A percentile compares a stretch with the other conserved stretches of the same genome.
Evolutionary conservation across 2,113 vertebrate species (phyloP).

Genomic region (Pseudopodoces humilis): DNA sequence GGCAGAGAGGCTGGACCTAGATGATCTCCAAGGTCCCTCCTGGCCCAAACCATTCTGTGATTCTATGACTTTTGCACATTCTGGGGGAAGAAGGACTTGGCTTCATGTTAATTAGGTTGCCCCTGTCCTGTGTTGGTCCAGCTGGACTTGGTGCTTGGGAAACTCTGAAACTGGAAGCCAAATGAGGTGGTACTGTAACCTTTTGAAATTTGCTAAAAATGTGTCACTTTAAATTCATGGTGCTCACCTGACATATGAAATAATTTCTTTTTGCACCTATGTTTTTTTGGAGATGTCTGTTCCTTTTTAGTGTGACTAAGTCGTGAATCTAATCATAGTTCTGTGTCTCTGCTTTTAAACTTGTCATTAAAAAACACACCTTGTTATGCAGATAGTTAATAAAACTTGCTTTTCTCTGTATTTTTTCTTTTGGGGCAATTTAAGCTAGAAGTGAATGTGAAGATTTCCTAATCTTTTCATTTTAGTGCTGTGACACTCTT

Average conservation of each 20-base stretch:
- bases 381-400: background rate
- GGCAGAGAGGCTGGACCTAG: background rate
- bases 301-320: background rate
- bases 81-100: background rate
- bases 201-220: background rate
- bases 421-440: background rate
- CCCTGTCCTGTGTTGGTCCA: background rate
- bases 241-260: background rate
- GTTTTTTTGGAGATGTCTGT: background rate
- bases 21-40: background rate
- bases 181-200: background rate
- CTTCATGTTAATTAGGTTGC: background rate
- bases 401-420: background rate
- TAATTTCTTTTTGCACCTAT: background rate
- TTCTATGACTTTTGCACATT: background rate
- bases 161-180: background rate
- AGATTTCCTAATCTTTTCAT: background rate
- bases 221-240: background rate
- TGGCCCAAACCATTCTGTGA: background rate
- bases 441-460: background rate
- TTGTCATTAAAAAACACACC: rapidly evolving
- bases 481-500: background rate
- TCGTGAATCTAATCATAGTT: background rate
- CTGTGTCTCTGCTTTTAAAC: background rate
- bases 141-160: background rate